These are phyloP conservation scores for Sinocyclocheilus rhinocerous DNA, from an alignment of 2,113 vertebrate species.

Conservation along the genomic window DNA sequence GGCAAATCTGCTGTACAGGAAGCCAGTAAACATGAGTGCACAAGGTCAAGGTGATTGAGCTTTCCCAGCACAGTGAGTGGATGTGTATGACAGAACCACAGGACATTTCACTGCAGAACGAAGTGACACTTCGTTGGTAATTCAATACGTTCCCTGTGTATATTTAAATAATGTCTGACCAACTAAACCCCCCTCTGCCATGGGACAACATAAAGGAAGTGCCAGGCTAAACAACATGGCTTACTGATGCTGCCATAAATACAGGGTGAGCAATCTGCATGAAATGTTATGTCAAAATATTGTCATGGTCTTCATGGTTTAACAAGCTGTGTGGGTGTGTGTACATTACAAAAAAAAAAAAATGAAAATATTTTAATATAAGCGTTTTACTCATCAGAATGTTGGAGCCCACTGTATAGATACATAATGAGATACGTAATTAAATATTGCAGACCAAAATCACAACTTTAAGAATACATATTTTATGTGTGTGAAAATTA, in stretches of 20 bases:
- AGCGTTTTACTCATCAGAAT: too few relatives aligned
- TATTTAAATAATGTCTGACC: background rate
- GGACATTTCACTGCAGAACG: constrained; percentile 17
- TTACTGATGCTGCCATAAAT: background rate
- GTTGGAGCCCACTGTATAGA: too few relatives aligned
- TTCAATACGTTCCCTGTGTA: constrained; percentile 20
- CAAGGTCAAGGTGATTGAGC: constrained; percentile 20
- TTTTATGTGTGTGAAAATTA: background rate
- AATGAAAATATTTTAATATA: too few relatives aligned
- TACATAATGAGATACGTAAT: too few relatives aligned
- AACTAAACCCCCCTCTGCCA: background rate
- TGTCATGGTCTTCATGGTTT: background rate
- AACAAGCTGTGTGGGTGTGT: background rate
- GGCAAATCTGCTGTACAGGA: background rate
- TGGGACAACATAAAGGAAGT: constrained; percentile 2
- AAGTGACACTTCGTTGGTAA: constrained; percentile 32
- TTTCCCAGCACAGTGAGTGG: constrained; percentile 18
- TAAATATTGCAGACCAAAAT: too few relatives aligned
- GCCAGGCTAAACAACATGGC: background rate
- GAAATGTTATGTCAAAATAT: background rate
- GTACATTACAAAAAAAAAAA: too few relatives aligned
- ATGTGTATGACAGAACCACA: constrained; percentile 16
- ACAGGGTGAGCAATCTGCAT: background rate
- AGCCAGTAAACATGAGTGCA: background rate
- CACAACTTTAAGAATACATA: too few relatives aligned